Evolutionary conservation across 1,140 invertebrate genomes (phyloP).

Genomic region (Zelostemma sp.): DNA sequence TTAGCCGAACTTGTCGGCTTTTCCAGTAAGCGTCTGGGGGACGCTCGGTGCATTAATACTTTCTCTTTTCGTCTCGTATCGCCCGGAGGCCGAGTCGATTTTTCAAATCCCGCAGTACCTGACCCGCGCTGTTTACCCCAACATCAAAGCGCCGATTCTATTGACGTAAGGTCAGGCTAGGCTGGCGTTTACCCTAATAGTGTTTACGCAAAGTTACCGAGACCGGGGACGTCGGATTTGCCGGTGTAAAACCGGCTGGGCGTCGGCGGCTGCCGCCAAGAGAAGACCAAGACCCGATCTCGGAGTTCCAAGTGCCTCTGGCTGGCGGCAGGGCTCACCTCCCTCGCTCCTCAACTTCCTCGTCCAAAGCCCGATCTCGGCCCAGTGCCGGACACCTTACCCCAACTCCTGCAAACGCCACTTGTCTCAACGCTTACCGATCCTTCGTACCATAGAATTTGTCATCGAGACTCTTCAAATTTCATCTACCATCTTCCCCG

Average conservation of each 20-base stretch:
- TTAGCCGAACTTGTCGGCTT: slow-evolving; percentile 43
- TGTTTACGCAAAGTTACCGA: slow-evolving; percentile 36
- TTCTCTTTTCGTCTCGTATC: slow-evolving; percentile 14
- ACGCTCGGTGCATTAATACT: slow-evolving; percentile 24
- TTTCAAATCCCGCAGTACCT: slow-evolving; percentile 24
- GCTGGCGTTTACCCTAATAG: slow-evolving; percentile 32
- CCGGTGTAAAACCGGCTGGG: slow-evolving; percentile 65
- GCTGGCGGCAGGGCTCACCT: slow-evolving; percentile 57
- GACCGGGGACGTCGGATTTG: slow-evolving; percentile 14
- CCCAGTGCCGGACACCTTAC: slow-evolving; percentile 47
- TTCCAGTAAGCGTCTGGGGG: slow-evolving; percentile 15
- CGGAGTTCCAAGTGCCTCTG: slow-evolving; percentile 65
- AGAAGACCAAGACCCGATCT: slow-evolving; percentile 56
- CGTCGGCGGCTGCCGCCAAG: slow-evolving; percentile 61
- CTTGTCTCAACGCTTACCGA: too few species aligned
- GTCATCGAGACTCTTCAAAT: too few species aligned
- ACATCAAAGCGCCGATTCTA: slow-evolving; percentile 32
- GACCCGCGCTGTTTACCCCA: background rate
- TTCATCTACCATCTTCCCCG: too few species aligned
- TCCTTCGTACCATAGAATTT: too few species aligned
- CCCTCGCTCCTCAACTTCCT: slow-evolving; percentile 36
- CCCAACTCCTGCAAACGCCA: slow-evolving; percentile 1
- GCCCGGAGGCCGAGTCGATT: slow-evolving; percentile 27
- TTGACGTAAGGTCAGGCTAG: slow-evolving; percentile 44
- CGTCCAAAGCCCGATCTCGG: slow-evolving; percentile 50